A percentile compares a stretch with the other conserved stretches of the same genome.
phyloP scores from a whole-genome alignment of 2,888 invertebrate genomes.

The Sericinus montela region DNA sequence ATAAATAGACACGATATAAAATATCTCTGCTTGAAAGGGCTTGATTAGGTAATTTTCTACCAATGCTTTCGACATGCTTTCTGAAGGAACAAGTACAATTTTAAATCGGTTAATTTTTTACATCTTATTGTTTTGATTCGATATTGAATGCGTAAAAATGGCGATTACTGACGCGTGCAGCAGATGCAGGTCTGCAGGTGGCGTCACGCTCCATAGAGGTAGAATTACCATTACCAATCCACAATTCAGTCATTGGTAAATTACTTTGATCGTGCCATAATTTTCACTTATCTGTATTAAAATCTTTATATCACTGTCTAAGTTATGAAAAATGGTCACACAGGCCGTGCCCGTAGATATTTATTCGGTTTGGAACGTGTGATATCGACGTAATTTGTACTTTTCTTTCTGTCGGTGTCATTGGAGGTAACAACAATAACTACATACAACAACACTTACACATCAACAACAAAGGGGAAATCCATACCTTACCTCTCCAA shows the following conservation, averaged over 20 bases:
- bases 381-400: too few relatives aligned
- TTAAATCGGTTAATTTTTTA: conserved; percentile 1
- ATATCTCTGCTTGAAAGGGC: conserved; percentile 11
- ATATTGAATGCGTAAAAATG: conserved; percentile 19
- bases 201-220: conserved; percentile 44
- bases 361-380: too few relatives aligned
- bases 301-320: neutral
- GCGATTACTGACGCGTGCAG: conserved; percentile 51
- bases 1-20: neutral
- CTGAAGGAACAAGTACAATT: conserved; percentile 1
- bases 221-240: conserved; percentile 14
- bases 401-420: too few relatives aligned
- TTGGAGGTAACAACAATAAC: too few relatives aligned
- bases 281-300: neutral
- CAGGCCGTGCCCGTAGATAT: too few relatives aligned
- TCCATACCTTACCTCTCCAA: too few relatives aligned
- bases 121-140: conserved; percentile 18
- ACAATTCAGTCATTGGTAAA: conserved; percentile 10
- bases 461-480: too few relatives aligned
- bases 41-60: neutral
- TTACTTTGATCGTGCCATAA: conserved; percentile 3
- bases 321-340: neutral
- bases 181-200: conserved; percentile 66
- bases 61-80: conserved; percentile 7
- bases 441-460: too few relatives aligned